A percentile compares a stretch with the other conserved stretches of the same genome.
Evolutionary conservation across 2,113 vertebrate species (phyloP).

Genomic region (Micromys minutus): DNA sequence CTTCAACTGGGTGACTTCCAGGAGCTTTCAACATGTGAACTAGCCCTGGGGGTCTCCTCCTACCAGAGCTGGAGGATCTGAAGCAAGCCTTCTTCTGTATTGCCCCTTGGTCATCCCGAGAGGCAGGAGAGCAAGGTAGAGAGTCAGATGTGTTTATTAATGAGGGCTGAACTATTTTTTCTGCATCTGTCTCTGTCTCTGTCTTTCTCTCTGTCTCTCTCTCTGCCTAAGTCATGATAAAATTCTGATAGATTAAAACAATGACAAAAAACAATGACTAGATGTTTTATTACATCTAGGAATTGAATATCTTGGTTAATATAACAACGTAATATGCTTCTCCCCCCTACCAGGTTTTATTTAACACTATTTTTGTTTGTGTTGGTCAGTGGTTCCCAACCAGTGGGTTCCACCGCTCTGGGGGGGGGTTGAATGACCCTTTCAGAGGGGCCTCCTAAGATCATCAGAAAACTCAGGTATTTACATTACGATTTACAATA

Average conservation of each 20-base stretch:
- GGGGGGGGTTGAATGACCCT: background rate
- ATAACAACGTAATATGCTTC: background rate
- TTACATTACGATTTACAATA: background rate
- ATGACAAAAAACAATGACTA: slow-evolving; percentile 11
- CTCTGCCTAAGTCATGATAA: slow-evolving; percentile 13
- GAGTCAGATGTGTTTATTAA: slow-evolving; percentile 68
- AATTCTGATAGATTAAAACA: background rate
- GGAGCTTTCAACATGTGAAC: slow-evolving; percentile 79
- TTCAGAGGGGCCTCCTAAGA: background rate
- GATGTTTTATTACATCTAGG: background rate
- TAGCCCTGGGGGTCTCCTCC: slow-evolving; percentile 54
- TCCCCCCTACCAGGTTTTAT: background rate
- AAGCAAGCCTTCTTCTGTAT: slow-evolving; percentile 15
- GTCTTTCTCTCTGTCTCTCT: no score
- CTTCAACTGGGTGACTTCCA: slow-evolving; percentile 66
- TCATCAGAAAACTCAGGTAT: background rate
- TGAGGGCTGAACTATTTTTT: slow-evolving; percentile 62
- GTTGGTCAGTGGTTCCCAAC: background rate
- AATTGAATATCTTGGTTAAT: background rate
- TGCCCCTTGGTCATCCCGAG: slow-evolving; percentile 50
- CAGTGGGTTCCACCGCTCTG: background rate
- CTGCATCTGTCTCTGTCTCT: background rate
- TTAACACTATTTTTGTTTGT: background rate
- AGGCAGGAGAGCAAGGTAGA: slow-evolving; percentile 66
- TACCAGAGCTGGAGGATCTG: slow-evolving; percentile 69